Percentiles rank a stretch among this genome's conserved stretches.
Evolutionary conservation across 1,140 invertebrate genomes (phyloP).

Genomic region (Campodea augens): DNA sequence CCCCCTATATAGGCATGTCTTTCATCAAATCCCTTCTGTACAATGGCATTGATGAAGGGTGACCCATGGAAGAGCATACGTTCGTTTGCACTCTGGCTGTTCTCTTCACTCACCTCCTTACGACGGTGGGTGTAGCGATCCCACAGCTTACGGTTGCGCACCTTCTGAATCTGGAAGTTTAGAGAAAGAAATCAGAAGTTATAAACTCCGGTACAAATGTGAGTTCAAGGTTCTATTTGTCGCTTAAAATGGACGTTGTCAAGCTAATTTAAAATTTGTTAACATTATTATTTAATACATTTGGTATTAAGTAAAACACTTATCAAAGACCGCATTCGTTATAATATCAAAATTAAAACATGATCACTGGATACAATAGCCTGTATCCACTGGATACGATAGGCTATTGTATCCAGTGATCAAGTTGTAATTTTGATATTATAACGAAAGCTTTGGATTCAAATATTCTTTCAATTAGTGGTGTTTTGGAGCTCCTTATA

Average conservation of each 20-base stretch:
- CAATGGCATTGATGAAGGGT: slow-evolving; percentile 92
- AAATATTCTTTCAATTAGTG: too few species aligned
- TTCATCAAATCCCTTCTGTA: slow-evolving; percentile 96
- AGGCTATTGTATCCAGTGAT: too few species aligned
- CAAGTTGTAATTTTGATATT: too few species aligned
- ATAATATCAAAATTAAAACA: too few species aligned
- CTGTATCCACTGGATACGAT: too few species aligned
- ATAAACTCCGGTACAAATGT: background rate
- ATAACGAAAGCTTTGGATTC: too few species aligned
- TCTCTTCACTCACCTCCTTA: slow-evolving; percentile 80
- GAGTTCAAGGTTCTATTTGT: slow-evolving; percentile 4
- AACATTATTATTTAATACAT: slow-evolving; percentile 9
- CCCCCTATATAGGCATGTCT: slow-evolving; percentile 91
- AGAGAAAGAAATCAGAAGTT: too few species aligned
- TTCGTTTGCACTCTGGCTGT: slow-evolving; percentile 58
- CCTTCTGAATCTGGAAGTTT: slow-evolving; percentile 78
- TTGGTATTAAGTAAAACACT: too few species aligned
- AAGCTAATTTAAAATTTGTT: slow-evolving; percentile 5
- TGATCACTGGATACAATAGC: too few species aligned
- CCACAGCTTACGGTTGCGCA: slow-evolving; percentile 86
- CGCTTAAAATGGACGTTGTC: too few species aligned
- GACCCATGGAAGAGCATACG: slow-evolving; percentile 92
- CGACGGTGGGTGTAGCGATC: slow-evolving; percentile 78
- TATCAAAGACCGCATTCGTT: too few species aligned
- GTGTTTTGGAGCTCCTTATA: too few species aligned